These are phyloP conservation scores for Phania funesta DNA, from an alignment of 2,888 invertebrate species.

Conservation along the genomic window DNA sequence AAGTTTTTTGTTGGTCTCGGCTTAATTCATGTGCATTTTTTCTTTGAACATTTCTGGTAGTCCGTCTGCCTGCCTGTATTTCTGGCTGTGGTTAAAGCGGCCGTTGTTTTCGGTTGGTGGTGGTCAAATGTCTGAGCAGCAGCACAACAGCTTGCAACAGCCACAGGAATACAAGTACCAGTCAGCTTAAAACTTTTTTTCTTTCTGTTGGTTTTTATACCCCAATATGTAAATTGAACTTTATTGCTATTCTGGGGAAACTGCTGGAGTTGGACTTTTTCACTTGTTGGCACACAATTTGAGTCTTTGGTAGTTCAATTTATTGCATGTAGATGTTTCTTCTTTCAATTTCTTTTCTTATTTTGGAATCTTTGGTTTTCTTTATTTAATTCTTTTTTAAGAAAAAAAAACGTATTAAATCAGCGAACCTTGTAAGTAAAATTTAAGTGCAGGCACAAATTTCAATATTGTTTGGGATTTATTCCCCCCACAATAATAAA, in stretches of 20 bases:
- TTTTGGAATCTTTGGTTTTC: neutral
- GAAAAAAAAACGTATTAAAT: slow-evolving; percentile 3
- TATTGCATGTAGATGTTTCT: no score
- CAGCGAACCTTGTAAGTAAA: slow-evolving; percentile 49
- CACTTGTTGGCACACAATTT: no score
- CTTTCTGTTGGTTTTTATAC: neutral
- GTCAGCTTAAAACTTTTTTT: neutral
- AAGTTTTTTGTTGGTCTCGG: no score
- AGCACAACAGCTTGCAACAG: slow-evolving; percentile 1
- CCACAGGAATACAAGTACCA: no score
- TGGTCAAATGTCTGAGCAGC: slow-evolving; percentile 44
- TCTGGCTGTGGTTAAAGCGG: neutral
- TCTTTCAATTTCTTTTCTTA: neutral
- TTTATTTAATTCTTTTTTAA: neutral
- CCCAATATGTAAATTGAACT: slow-evolving; percentile 54
- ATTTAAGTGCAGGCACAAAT: slow-evolving; percentile 13
- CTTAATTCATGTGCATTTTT: slow-evolving; percentile 43
- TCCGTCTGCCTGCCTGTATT: neutral
- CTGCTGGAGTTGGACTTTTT: neutral
- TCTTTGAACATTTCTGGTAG: no score
- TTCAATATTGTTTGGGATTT: neutral
- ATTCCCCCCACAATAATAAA: no score
- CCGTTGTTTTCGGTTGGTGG: slow-evolving; percentile 7
- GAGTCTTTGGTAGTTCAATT: no score
- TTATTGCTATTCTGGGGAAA: slow-evolving; percentile 45